These are phyloP conservation scores for Drosophila tani DNA, from an alignment of 1,140 invertebrate genomes.

Conservation along the genomic window DNA sequence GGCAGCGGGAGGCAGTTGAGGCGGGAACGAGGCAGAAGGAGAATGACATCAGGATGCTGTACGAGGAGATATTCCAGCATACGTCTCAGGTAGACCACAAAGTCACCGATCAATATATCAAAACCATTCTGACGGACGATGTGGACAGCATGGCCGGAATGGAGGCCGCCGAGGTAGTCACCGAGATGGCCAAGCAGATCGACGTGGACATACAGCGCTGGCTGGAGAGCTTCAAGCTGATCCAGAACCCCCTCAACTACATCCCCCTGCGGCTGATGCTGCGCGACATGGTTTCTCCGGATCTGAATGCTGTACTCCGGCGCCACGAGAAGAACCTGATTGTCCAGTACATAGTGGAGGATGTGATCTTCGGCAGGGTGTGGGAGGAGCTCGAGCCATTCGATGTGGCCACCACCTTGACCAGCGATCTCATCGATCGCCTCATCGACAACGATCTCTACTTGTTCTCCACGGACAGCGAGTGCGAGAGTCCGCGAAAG, in stretches of 20 bases:
- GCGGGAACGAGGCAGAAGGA: constrained; percentile 89
- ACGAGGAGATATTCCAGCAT: constrained; percentile 89
- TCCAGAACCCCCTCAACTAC: constrained; percentile 84
- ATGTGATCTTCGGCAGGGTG: constrained; percentile 56
- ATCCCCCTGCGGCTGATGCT: constrained; percentile 61
- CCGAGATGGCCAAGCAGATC: constrained; percentile 86
- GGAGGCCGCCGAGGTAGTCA: constrained; percentile 86
- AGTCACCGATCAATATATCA: constrained; percentile 88
- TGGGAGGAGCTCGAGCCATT: constrained; percentile 53
- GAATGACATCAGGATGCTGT: constrained; percentile 87
- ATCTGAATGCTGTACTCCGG: constrained; percentile 27
- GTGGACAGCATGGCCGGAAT: constrained; percentile 87
- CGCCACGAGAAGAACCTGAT: constrained; percentile 53
- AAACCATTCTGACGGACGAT: constrained; percentile 88
- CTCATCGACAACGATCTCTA: constrained; percentile 74
- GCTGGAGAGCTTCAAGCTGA: constrained; percentile 84
- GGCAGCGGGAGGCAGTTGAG: constrained; percentile 88
- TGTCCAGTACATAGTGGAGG: constrained; percentile 67
- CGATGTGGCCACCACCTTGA: constrained; percentile 50
- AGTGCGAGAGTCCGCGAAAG: constrained; percentile 27
- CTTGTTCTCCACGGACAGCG: constrained; percentile 67
- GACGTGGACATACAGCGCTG: constrained; percentile 85
- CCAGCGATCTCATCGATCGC: constrained; percentile 68
- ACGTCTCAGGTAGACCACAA: constrained; percentile 86
- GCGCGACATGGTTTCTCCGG: constrained; percentile 51